Conservation (phyloP, 2,113 vertebrate genomes). For the Lampris incognitus region DNA sequence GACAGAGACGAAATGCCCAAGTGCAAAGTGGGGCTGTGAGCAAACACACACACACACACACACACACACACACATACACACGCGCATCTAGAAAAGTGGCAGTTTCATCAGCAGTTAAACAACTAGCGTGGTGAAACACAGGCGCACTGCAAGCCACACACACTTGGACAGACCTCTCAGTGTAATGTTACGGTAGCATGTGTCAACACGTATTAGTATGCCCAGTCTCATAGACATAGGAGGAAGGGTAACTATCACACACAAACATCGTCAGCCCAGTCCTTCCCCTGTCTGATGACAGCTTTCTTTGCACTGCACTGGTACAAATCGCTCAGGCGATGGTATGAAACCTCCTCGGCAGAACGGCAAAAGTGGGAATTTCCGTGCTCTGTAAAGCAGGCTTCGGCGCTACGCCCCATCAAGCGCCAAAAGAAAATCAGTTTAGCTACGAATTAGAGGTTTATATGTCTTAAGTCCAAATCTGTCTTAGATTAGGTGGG, state of each 20-base stretch:
- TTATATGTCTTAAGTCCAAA: neutral
- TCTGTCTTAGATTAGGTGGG: neutral
- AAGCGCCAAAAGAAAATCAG: neutral
- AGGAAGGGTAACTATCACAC: conserved; percentile 53
- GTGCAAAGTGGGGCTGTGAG: conserved; percentile 46
- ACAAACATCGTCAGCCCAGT: conserved; percentile 63
- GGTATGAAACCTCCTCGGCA: neutral
- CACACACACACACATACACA: neutral
- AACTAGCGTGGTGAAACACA: conserved; percentile 39
- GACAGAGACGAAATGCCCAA: conserved; percentile 53
- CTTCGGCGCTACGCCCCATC: too few relatives aligned
- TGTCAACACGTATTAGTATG: conserved; percentile 53
- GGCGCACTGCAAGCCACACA: conserved; percentile 58
- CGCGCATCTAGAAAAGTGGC: conserved; percentile 36
- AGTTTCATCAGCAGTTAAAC: conserved; percentile 33
- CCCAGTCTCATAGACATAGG: conserved; percentile 39
- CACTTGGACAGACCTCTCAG: conserved; percentile 48
- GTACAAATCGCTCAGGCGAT: conserved; percentile 18
- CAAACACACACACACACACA: conserved; percentile 35
- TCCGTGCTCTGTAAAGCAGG: neutral
- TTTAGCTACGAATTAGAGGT: neutral
- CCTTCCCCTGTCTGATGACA: conserved; percentile 60
- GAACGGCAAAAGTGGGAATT: conserved; percentile 8
- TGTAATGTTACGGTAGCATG: conserved; percentile 53
- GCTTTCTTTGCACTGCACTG: conserved; percentile 59